phyloP scores from a whole-genome alignment of 2,113 vertebrate species.

The Lepus europaeus region DNA sequence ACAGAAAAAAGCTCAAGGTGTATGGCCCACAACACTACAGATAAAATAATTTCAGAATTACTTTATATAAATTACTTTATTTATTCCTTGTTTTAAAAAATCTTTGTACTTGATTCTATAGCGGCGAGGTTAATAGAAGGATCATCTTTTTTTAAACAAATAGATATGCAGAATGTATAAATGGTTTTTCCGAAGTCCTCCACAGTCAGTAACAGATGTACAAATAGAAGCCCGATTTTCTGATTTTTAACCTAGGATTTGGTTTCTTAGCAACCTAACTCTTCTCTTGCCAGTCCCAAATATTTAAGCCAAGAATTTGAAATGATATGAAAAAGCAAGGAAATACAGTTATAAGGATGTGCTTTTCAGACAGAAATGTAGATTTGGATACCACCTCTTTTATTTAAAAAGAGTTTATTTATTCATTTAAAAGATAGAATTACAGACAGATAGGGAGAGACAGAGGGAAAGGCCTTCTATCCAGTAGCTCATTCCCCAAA shows the following conservation, averaged over 20 bases:
- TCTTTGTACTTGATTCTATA: slow-evolving; percentile 20
- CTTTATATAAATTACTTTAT: neutral
- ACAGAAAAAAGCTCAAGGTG: neutral
- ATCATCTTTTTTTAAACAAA: neutral
- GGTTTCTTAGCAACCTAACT: slow-evolving; percentile 58
- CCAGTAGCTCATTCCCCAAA: too few relatives aligned
- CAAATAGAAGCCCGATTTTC: slow-evolving; percentile 14
- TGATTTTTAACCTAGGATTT: slow-evolving; percentile 52
- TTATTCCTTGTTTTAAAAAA: neutral
- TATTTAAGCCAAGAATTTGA: neutral
- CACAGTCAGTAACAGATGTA: slow-evolving; percentile 27
- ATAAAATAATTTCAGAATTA: slow-evolving; percentile 30
- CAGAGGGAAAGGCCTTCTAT: too few relatives aligned
- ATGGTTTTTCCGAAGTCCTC: neutral
- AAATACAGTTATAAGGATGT: neutral
- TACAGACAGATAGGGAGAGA: too few relatives aligned
- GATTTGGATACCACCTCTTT: neutral
- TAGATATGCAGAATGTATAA: neutral
- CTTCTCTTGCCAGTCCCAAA: neutral
- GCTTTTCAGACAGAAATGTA: slow-evolving; percentile 19
- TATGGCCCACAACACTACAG: neutral
- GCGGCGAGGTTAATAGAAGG: neutral
- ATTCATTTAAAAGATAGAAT: too few relatives aligned
- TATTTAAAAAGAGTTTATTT: too few relatives aligned
- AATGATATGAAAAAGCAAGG: neutral